Evolutionary conservation across 2,797 vertebrate species (phyloP), one percentile per base, ranked within the genome.

Genomic region (Strix occidentalis): DNA sequence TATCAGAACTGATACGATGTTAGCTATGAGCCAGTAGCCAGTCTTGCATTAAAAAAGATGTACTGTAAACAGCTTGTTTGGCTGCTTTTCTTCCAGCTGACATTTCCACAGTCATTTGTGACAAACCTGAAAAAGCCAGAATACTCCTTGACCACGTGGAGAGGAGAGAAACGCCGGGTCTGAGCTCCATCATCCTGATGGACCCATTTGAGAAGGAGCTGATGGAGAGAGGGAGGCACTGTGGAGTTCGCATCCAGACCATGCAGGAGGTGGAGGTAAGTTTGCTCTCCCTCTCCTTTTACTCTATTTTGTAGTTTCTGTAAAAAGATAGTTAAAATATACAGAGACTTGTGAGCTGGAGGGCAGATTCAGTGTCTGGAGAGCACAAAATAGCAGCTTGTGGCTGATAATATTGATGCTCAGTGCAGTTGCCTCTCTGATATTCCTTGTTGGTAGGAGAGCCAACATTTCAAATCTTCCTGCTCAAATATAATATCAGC

Each of bases 41-140:
- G 19, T 5, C 45, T 66, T 82, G 56, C 28, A 41, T 56, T 81
- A 20, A 50, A 26, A 50, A 25, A 16, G 13, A 29, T 45, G 13
- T 43, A 16, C 48, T 13, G 33, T 58, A 70, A 83, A 39, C 54
- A 33, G 7, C 21, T 77, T 13, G 3, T 77, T 72, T 78, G 57
- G 70, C 63, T 84, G n/a, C 35, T 84, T 84, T 54, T 72, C 54
- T 91, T 97, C 93, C 98, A 99, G 99, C 99, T 51, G 99, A 99
- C 90, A 99, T 99, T 95, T 98, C 98, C 95, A 99, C 98, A 0
- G 99, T 99, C 79, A 99, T 99, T 66, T 99, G 99, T 65, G 99
- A 99, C 97, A 99, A 99, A 71, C 97, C 98, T 4, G 99, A 99
- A 89, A 99, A 99, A 96, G 99, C 99, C 43, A 96, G 95, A 84